Evolutionary conservation across 92 coral and sea anemone genomes (phyloP).

Genomic region (Paramuricea clavata): DNA sequence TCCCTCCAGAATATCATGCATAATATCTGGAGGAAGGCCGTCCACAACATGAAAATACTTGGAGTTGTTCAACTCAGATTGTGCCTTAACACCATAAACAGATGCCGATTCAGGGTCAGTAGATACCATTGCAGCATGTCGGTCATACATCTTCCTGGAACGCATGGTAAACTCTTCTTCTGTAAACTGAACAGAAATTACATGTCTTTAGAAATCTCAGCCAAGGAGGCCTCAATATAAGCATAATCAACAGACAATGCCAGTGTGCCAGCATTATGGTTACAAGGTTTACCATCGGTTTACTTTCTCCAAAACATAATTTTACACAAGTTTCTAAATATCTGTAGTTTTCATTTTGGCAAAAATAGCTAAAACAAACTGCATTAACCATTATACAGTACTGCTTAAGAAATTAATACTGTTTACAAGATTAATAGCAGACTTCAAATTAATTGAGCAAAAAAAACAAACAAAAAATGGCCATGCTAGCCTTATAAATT

Average conservation of each 20-base stretch:
- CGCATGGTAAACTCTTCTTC: slow-evolving; percentile 67
- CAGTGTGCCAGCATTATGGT: background rate
- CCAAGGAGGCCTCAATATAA: background rate
- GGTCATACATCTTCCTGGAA: slow-evolving; percentile 50
- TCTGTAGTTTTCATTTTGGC: no score
- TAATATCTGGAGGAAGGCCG: slow-evolving; percentile 74
- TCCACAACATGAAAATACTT: slow-evolving; percentile 73
- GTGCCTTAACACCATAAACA: slow-evolving; percentile 68
- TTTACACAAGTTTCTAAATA: no score
- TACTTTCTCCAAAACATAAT: background rate
- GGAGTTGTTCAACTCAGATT: slow-evolving; percentile 58
- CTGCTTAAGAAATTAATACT: no score
- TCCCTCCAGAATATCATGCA: slow-evolving; percentile 77
- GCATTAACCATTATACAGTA: no score
- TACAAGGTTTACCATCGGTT: no score
- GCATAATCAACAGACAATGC: background rate
- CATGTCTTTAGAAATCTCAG: background rate
- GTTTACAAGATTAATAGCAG: no score
- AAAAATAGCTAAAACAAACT: no score
- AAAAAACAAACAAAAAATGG: no score
- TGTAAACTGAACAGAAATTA: slow-evolving; percentile 53
- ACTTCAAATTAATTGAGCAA: no score
- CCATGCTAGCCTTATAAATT: no score
- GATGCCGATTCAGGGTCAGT: slow-evolving; percentile 63
- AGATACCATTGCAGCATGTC: slow-evolving; percentile 48